Conservation (phyloP, 1,140 invertebrate species). For the Macrosteles quadrilineatus region DNA sequence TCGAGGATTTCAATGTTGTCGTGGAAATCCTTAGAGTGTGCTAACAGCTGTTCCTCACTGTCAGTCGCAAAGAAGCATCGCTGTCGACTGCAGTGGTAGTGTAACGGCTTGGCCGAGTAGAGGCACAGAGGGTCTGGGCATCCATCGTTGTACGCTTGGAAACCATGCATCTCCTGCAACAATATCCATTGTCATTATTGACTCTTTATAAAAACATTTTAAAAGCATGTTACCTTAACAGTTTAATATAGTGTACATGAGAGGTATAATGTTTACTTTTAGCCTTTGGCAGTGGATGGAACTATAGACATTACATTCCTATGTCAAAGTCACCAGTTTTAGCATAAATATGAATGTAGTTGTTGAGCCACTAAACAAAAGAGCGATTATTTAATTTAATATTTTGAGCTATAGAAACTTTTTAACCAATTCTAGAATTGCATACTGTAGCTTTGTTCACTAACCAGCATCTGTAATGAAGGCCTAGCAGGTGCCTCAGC, state of each 20-base stretch:
- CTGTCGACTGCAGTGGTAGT: conserved; percentile 74
- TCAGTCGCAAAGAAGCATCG: conserved; percentile 75
- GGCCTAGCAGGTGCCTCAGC: conserved; percentile 23
- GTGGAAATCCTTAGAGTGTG: conserved; percentile 81
- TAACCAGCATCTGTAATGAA: conserved; percentile 33
- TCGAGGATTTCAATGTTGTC: conserved; percentile 79
- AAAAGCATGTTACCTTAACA: background rate
- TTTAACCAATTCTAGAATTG: no score
- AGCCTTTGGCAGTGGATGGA: no score
- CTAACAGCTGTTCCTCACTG: conserved; percentile 63
- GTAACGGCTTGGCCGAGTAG: conserved; percentile 59
- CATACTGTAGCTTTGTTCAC: no score
- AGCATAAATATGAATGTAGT: no score
- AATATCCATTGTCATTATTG: no score
- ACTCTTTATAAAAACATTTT: conserved; percentile 1
- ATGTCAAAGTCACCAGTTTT: no score
- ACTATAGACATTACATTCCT: no score
- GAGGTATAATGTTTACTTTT: no score
- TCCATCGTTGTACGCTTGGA: conserved; percentile 61
- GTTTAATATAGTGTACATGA: background rate
- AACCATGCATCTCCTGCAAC: conserved; percentile 57
- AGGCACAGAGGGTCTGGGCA: conserved; percentile 68
- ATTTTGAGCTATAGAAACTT: no score
- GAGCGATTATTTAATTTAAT: no score
- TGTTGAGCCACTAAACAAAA: no score